These are phyloP conservation scores for Octopus sinensis DNA, from an alignment of 1,140 invertebrate species.

Conservation along the genomic window DNA sequence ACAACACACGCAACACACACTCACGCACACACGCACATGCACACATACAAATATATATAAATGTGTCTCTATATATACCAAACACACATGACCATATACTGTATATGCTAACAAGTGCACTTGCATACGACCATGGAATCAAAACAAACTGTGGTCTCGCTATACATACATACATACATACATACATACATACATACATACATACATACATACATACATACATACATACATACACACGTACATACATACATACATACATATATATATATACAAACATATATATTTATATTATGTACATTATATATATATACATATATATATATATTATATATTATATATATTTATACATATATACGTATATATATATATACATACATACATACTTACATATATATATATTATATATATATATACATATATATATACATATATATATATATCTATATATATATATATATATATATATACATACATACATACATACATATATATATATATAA, in stretches of 20 bases:
- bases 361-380: background rate
- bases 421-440: constrained; percentile 2
- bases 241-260: background rate
- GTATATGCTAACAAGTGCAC: too few species aligned
- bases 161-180: too few species aligned
- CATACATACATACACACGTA: background rate
- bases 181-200: too few species aligned
- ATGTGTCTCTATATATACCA: too few species aligned
- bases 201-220: too few species aligned
- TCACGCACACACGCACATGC: too few species aligned
- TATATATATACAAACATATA: background rate
- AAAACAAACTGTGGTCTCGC: too few species aligned
- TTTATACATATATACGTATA: background rate
- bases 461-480: background rate
- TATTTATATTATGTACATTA: background rate
- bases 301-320: constrained; percentile 2
- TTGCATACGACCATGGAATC: too few species aligned
- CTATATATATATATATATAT: background rate
- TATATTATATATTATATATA: background rate
- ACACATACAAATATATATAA: too few species aligned
- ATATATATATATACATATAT: background rate
- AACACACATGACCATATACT: too few species aligned
- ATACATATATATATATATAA: background rate
- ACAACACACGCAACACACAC: too few species aligned
- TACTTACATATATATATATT: background rate